A percentile compares a stretch with the other conserved stretches of the same genome.
Conservation (phyloP, 2,113 vertebrate species). For the Pitta sordida region DNA sequence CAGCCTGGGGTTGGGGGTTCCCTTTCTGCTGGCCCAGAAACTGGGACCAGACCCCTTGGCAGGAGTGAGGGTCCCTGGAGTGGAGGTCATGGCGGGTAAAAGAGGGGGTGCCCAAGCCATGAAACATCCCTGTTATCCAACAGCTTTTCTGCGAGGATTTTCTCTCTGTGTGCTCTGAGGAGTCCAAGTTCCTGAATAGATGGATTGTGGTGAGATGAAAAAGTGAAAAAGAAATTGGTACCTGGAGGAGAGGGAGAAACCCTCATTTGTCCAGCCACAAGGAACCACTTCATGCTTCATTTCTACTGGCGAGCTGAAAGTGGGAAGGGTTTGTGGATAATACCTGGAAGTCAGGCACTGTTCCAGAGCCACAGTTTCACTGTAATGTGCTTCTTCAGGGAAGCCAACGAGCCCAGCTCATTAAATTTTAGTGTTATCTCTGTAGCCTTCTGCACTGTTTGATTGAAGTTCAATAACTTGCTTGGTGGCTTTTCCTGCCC, state of each 20-base stretch:
- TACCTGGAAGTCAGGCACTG: background rate
- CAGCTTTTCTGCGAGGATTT: background rate
- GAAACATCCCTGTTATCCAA: fast-evolving
- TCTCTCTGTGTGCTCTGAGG: background rate
- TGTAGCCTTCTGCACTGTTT: slow-evolving; percentile 50
- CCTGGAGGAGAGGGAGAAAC: background rate
- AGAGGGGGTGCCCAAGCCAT: background rate
- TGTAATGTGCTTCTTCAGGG: slow-evolving; percentile 15
- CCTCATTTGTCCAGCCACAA: background rate
- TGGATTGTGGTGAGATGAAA: background rate
- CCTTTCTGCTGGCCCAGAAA: background rate
- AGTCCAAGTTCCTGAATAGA: background rate
- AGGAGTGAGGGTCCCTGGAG: background rate
- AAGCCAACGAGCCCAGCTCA: slow-evolving; percentile 49
- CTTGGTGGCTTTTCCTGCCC: slow-evolving; percentile 59
- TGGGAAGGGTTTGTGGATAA: background rate
- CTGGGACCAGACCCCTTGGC: background rate
- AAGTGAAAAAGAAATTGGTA: background rate
- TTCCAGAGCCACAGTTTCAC: background rate
- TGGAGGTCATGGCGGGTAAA: background rate
- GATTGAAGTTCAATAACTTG: slow-evolving; percentile 58
- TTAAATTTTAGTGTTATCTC: slow-evolving; percentile 42
- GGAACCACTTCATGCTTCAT: background rate
- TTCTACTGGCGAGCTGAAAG: background rate
- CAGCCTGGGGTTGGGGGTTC: background rate